These are phyloP conservation scores for Sphyrna mokarran DNA, from an alignment of 2,113 vertebrate genomes.

Conservation along the genomic window DNA sequence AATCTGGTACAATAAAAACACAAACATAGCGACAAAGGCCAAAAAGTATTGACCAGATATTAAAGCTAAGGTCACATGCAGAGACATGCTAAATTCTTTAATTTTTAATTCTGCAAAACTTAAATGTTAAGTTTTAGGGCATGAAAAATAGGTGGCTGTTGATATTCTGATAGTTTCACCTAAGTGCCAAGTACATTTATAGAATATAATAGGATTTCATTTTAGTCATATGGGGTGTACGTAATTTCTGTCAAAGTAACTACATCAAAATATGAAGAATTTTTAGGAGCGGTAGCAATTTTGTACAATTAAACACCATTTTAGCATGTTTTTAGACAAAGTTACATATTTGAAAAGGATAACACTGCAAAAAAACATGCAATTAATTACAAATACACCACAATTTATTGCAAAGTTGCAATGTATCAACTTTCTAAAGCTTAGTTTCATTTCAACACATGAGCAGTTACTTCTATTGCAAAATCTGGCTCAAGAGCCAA, in stretches of 20 bases:
- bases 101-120: neutral
- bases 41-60: slow-evolving; percentile 27
- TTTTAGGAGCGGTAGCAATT: neutral
- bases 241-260: neutral
- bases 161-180: neutral
- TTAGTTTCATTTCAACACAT: neutral
- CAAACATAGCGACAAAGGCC: slow-evolving; percentile 40
- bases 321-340: neutral
- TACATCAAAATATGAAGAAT: neutral
- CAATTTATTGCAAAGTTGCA: neutral
- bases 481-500: neutral
- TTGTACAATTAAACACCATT: neutral
- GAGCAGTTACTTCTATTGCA: neutral
- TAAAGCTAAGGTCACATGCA: neutral
- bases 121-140: neutral
- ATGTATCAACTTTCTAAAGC: neutral
- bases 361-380: neutral
- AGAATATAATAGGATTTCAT: neutral
- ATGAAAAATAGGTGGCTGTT: neutral
- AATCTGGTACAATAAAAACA: slow-evolving; percentile 66
- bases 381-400: neutral
- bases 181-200: neutral
- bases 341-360: neutral
- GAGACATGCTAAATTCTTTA: neutral
- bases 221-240: neutral